Base-by-base conservation (phyloP, 2,113 vertebrate genomes). In the Archilochus colubris region DNA sequence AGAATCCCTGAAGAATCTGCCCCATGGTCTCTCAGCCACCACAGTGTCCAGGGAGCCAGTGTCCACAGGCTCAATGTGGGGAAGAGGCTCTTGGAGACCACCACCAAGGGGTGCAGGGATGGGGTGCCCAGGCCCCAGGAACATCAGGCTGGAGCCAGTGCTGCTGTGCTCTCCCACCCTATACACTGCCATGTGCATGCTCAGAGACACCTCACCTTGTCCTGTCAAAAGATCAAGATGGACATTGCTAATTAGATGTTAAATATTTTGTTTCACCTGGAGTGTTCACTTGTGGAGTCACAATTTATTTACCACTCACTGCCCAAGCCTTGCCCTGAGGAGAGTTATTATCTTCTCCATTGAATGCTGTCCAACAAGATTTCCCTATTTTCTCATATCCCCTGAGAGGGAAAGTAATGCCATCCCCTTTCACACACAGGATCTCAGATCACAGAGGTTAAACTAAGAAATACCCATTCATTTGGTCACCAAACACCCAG, bases 51-150 rank as follows among this genome's bases (percentile, higher is more conserved):
- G 17, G 28, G 16, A n/a, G 46, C 46, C 19, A 20, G 5, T 48
- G 33, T 33, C 33, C 46, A 48, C 21, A 10, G 46, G 46, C 12
- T 38, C 15, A 18, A 12, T 0, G 4, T 9, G 14, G 9, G 38
- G 15, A 36, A 44, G 61, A 57, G 50, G 48, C 55, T 63, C 40
- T 50, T 8, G 3, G 3, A 43, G 50, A 50, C 22, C 80, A 31
- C 23, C 67, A 20, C 25, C 27, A 62, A 30, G 9, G 19, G 75
- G 66, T 12, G 44, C 58, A 12, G 24, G 30, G 28, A 8, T 21
- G 2, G 0, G 75, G 21, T 4, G 0, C 28, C 19, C 20, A 1
- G 4, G 50, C 12, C 19, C 33, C 1, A 0, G 43, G 67, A 50
- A 43, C 2, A 14, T n/a, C 33, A 22, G 38, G 19, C 50, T 23